Evolutionary conservation across 2,797 vertebrate genomes (phyloP).

Genomic region (Sternotherus odoratus): DNA sequence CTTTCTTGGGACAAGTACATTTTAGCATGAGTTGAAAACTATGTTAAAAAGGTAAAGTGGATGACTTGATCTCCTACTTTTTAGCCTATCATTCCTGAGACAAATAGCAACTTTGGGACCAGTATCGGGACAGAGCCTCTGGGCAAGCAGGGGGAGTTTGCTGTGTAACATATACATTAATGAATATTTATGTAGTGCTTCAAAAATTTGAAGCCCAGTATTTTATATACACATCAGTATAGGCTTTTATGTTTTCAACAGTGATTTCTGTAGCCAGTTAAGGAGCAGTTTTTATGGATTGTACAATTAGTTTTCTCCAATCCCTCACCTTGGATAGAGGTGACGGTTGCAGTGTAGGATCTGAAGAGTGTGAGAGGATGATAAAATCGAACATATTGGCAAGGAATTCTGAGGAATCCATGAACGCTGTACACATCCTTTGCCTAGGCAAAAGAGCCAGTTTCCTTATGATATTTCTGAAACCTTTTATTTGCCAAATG

Average conservation of each 20-base stretch:
- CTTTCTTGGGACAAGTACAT: background rate
- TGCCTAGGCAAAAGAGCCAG: background rate
- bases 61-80: background rate
- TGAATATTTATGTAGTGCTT: background rate
- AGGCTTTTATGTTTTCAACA: background rate
- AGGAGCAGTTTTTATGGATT: background rate
- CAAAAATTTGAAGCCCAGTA: background rate
- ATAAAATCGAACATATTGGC: background rate
- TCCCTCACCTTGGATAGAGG: background rate
- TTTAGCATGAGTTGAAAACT: background rate
- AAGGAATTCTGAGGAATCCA: background rate
- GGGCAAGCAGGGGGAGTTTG: background rate
- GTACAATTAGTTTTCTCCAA: background rate
- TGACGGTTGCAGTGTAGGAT: background rate
- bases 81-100: background rate
- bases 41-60: slow-evolving; percentile 28
- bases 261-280: background rate
- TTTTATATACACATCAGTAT: fast-evolving
- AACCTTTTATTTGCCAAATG: background rate
- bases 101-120: background rate
- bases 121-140: background rate
- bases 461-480: background rate
- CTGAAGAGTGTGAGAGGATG: background rate
- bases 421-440: background rate
- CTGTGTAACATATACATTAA: background rate